These are phyloP conservation scores for Heliothis subflexa DNA, from an alignment of 1,140 invertebrate genomes.

Conservation along the genomic window DNA sequence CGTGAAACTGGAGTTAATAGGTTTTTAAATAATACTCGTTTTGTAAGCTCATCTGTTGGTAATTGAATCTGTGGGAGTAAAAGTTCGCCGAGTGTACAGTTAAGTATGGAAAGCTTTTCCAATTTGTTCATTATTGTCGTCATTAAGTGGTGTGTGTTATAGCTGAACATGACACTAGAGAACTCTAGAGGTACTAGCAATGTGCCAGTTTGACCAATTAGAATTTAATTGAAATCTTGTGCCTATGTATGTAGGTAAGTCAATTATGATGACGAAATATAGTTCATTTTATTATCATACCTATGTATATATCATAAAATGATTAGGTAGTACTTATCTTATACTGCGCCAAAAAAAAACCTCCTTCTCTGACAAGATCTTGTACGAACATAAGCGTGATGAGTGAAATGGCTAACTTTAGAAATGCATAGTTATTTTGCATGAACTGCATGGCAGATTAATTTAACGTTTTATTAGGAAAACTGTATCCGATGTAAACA, in stretches of 20 bases:
- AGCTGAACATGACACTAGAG: neutral
- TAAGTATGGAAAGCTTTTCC: conserved; percentile 33
- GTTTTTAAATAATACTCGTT: conserved; percentile 17
- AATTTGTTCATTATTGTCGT: conserved; percentile 10
- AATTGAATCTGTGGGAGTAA: conserved; percentile 19
- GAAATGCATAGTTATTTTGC: too few relatives aligned
- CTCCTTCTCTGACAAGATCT: too few relatives aligned
- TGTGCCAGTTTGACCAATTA: too few relatives aligned
- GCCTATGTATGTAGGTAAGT: too few relatives aligned
- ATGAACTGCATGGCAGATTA: neutral
- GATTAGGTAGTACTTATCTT: too few relatives aligned
- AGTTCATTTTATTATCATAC: too few relatives aligned
- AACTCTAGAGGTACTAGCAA: neutral
- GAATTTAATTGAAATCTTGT: too few relatives aligned
- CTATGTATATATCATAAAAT: too few relatives aligned
- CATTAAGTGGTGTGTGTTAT: conserved; percentile 25
- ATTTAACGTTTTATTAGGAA: neutral
- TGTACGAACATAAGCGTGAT: neutral
- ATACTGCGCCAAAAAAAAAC: too few relatives aligned
- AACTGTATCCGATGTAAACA: neutral
- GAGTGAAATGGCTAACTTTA: too few relatives aligned
- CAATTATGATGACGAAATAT: too few relatives aligned
- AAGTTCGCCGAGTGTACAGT: neutral
- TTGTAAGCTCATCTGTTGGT: neutral
- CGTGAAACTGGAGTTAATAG: neutral